phyloP scores from a whole-genome alignment of 2,888 invertebrate species.

The Malthinus flaveolus region DNA sequence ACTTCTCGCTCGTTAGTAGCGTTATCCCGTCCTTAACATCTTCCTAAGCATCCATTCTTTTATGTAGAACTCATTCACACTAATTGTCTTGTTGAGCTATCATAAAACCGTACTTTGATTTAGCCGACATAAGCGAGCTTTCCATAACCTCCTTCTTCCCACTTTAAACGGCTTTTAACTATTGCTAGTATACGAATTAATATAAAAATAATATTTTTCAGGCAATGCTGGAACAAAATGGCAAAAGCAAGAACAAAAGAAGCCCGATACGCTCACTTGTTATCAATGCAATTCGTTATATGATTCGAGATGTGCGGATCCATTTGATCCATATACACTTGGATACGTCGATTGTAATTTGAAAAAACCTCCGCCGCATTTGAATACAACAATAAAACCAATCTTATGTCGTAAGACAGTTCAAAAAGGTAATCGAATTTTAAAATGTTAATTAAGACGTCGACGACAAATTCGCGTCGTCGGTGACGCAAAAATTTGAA shows the following conservation, averaged over 20 bases:
- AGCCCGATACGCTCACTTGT: conserved; percentile 65
- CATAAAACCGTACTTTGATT: too few relatives aligned
- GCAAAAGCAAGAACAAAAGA: conserved; percentile 26
- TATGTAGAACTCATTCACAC: too few relatives aligned
- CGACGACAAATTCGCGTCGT: conserved; percentile 2
- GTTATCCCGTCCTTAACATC: too few relatives aligned
- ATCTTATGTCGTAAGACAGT: conserved; percentile 77
- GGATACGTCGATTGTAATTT: conserved; percentile 84
- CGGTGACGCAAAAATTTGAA: too few relatives aligned
- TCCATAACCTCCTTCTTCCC: not conserved
- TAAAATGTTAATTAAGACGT: not conserved
- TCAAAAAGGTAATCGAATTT: conserved; percentile 49
- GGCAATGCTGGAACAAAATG: conserved; percentile 27
- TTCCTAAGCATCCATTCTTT: too few relatives aligned
- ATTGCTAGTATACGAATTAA: not conserved
- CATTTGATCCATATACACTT: conserved; percentile 83
- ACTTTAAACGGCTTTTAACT: not conserved
- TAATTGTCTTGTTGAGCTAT: too few relatives aligned
- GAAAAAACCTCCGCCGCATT: conserved; percentile 70
- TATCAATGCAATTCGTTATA: conserved; percentile 91
- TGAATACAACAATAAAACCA: conserved; percentile 52
- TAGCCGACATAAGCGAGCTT: too few relatives aligned
- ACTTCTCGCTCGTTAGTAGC: too few relatives aligned
- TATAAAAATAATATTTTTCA: not conserved
- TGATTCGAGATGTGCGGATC: conserved; percentile 87